A percentile compares a stretch with the other conserved stretches of the same genome.
Evolutionary conservation across 2,797 vertebrate genomes (phyloP).

Genomic region (Malacoctenus gilli): DNA sequence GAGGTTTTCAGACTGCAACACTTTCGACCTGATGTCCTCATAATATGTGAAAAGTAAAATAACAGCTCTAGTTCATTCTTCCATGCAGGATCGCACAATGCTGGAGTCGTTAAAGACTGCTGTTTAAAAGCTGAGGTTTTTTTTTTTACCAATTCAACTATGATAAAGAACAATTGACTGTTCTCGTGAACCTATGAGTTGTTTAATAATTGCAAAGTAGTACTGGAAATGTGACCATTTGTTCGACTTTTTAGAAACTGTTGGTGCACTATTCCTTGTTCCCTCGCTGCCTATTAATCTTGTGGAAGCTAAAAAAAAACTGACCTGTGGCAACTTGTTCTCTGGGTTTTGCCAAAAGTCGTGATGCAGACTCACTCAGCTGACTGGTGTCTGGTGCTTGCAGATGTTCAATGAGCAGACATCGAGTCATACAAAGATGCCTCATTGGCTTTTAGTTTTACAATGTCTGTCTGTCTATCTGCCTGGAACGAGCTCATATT

Average conservation of each 20-base stretch:
- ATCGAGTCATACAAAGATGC: conserved; percentile 15
- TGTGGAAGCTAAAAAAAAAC: not conserved
- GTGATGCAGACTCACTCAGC: conserved; percentile 23
- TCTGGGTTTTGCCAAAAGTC: conserved; percentile 2
- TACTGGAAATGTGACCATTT: no score
- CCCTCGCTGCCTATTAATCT: no score
- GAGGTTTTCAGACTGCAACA: no score
- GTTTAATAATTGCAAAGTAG: no score
- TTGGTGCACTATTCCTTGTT: no score
- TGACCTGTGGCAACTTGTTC: not conserved
- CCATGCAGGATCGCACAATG: no score
- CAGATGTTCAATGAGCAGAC: conserved; percentile 56
- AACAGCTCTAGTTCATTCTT: not conserved
- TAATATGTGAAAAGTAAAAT: not conserved
- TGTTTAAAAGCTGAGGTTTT: no score
- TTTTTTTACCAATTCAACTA: no score
- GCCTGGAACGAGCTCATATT: not conserved
- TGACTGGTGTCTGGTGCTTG: conserved; percentile 25
- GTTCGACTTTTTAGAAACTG: no score
- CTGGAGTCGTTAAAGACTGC: no score
- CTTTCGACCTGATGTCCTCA: not conserved
- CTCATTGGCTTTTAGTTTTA: conserved; percentile 20
- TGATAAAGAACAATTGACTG: no score
- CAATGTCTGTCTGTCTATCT: not conserved
- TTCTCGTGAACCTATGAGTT: no score